These are phyloP conservation scores for Meiosimyza decipiens DNA, from an alignment of 2,888 invertebrate species.

Conservation along the genomic window DNA sequence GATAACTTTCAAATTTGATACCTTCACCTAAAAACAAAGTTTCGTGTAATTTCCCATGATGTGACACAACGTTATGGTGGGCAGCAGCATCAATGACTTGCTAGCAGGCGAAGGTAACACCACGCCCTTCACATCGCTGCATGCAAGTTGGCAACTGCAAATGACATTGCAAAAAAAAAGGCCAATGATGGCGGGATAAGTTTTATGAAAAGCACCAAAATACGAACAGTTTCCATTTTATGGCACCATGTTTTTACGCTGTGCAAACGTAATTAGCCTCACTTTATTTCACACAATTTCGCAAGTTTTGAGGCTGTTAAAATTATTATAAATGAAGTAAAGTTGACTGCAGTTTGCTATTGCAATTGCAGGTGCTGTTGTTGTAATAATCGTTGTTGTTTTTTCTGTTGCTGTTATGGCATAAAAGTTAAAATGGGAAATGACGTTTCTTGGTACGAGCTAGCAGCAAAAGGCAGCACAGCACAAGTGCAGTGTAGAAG, in stretches of 20 bases:
- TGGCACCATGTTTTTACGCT: conserved; percentile 1
- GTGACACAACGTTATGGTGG: no score
- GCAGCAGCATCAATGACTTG: no score
- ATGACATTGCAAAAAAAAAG: conserved; percentile 7
- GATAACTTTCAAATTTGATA: no score
- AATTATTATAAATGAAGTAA: conserved; percentile 20
- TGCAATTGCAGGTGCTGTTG: no score
- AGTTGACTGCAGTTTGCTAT: conserved; percentile 11
- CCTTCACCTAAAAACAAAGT: no score
- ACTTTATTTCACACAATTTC: conserved; percentile 11
- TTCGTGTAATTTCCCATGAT: no score
- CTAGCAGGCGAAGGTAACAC: no score
- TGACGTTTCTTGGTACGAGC: no score
- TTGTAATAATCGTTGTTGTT: no score
- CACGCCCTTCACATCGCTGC: no score
- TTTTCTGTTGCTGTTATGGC: no score
- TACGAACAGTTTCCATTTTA: not conserved
- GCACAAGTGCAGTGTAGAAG: not conserved
- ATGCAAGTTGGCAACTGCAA: conserved; percentile 2
- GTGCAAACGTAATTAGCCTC: conserved; percentile 18
- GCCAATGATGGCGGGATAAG: not conserved
- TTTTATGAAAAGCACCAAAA: conserved; percentile 9
- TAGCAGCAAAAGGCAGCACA: not conserved
- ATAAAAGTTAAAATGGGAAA: no score
- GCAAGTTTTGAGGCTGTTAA: not conserved